These are phyloP conservation scores for Apis laboriosa DNA, from an alignment of 1,140 invertebrate genomes.

Conservation along the genomic window DNA sequence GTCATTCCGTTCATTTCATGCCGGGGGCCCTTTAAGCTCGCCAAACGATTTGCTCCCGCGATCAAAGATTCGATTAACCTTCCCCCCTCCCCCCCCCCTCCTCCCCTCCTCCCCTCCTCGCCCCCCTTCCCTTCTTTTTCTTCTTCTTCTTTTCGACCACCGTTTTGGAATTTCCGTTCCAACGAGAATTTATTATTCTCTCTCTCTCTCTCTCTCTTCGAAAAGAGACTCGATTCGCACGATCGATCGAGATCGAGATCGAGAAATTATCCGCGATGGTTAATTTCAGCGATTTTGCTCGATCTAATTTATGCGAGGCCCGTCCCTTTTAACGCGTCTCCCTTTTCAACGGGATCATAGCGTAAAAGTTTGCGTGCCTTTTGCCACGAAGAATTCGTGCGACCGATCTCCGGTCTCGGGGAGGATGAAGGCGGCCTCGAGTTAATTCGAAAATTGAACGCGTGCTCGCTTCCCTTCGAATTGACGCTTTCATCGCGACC, in stretches of 20 bases:
- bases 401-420: not conserved
- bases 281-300: conserved; percentile 44
- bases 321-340: conserved; percentile 24
- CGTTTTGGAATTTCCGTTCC: not conserved
- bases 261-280: too few species aligned
- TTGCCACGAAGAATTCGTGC: not conserved
- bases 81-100: not conserved
- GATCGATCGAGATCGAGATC: too few species aligned
- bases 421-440: not conserved
- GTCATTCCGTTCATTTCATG: conserved; percentile 40
- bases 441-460: conserved; percentile 26
- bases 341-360: conserved; percentile 30
- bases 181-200: not conserved
- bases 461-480: not conserved
- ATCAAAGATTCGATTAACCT: not conserved
- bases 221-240: too few species aligned
- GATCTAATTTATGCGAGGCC: conserved; percentile 48
- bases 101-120: not conserved
- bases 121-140: not conserved
- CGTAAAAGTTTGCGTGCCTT: conserved; percentile 20
- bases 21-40: conserved; percentile 12
- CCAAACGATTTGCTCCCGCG: not conserved
- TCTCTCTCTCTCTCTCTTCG: too few species aligned
- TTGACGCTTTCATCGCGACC: not conserved
- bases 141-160: not conserved